phyloP scores from a whole-genome alignment of 2,113 vertebrate species.

The Chamaea fasciata region DNA sequence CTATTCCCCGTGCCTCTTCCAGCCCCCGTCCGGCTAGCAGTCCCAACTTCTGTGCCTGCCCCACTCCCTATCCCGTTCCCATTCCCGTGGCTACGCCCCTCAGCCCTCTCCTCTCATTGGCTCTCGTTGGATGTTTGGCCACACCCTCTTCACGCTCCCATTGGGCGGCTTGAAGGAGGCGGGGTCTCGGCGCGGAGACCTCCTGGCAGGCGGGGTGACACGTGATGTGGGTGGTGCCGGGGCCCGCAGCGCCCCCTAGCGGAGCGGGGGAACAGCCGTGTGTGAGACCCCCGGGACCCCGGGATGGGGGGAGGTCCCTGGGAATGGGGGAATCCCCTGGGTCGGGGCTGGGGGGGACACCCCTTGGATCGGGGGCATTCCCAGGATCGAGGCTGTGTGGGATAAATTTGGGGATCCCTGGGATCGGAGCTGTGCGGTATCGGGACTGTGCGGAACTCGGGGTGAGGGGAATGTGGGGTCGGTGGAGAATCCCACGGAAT shows the following conservation, averaged over 20 bases:
- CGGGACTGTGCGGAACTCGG: neutral
- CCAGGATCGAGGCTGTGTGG: neutral
- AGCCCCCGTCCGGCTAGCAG: neutral
- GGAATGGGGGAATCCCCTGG: neutral
- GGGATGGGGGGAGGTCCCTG: neutral
- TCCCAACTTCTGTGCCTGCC: neutral
- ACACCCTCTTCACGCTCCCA: rapidly evolving
- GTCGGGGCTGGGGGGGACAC: neutral
- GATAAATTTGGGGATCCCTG: neutral
- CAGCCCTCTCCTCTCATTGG: neutral
- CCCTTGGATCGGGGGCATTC: neutral
- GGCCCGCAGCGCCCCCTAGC: neutral
- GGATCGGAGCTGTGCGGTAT: neutral
- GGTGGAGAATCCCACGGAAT: neutral
- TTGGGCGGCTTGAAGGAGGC: rapidly evolving
- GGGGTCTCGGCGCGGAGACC: rapidly evolving
- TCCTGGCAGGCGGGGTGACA: rapidly evolving
- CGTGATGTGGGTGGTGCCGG: neutral
- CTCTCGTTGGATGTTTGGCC: rapidly evolving
- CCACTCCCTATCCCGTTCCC: neutral
- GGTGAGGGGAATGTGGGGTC: neutral
- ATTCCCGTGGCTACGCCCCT: neutral
- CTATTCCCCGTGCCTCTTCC: too few species aligned
- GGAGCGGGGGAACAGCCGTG: neutral
- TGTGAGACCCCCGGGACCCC: neutral